Conservation (phyloP, 2,797 vertebrate genomes). For the Petrocephalus sullivani region DNA sequence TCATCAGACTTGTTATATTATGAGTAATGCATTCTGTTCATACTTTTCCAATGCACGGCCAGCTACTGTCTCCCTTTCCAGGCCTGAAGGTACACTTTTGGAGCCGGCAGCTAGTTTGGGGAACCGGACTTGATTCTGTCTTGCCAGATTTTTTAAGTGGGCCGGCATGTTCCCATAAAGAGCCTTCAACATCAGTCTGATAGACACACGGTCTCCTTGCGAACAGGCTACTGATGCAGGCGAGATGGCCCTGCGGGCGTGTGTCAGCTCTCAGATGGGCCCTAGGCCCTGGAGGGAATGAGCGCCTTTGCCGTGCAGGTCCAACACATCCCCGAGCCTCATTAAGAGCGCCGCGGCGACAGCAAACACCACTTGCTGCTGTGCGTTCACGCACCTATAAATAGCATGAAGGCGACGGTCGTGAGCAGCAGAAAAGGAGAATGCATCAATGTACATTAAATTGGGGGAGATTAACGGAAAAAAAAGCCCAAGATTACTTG, state of each 20-base stretch:
- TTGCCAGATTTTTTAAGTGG: not conserved
- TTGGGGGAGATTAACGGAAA: not conserved
- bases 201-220: not conserved
- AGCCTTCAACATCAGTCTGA: not conserved
- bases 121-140: not conserved
- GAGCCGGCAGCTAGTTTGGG: slow-evolving; percentile 15
- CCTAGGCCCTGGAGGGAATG: not conserved
- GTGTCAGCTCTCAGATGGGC: not conserved
- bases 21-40: not conserved
- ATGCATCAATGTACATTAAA: not conserved
- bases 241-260: not conserved
- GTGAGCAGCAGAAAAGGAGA: not conserved
- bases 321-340: not conserved
- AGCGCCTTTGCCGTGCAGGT: not conserved
- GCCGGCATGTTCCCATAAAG: not conserved
- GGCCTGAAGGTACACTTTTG: not conserved
- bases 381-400: not conserved
- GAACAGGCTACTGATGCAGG: not conserved
- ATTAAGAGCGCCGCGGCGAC: not conserved
- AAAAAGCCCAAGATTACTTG: not conserved
- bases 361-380: not conserved
- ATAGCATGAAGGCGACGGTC: not conserved
- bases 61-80: not conserved
- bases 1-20: not conserved
- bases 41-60: not conserved